Conservation (phyloP, 2,797 vertebrate species). For the Pseudochromis fuscus region DNA sequence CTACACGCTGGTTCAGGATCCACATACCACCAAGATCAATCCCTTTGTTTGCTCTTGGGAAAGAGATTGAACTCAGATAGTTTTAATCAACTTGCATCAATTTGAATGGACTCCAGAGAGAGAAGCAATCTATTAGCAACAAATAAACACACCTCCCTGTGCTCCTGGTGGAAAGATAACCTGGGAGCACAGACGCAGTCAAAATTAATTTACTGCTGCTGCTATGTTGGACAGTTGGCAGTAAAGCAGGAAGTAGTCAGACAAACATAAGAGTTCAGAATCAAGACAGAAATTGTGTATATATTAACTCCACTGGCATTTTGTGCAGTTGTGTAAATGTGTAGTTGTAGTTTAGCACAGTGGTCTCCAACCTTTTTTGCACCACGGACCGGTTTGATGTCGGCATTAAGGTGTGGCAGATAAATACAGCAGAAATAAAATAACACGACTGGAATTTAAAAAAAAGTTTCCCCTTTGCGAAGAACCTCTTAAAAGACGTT, state of each 20-base stretch:
- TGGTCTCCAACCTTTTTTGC: no score
- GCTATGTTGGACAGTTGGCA: slow-evolving; percentile 12
- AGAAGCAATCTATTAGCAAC: slow-evolving; percentile 64
- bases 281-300: background rate
- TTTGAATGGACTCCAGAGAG: slow-evolving; percentile 59
- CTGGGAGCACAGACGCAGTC: slow-evolving; percentile 37
- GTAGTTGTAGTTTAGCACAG: no score
- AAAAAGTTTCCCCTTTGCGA: no score
- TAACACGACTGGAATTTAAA: no score
- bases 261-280: background rate
- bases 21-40: slow-evolving; percentile 9
- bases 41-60: slow-evolving; percentile 24
- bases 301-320: background rate
- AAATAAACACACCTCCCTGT: slow-evolving; percentile 48
- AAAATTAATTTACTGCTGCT: slow-evolving; percentile 28
- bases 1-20: background rate
- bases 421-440: no score
- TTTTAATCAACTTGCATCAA: slow-evolving; percentile 66
- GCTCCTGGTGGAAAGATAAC: slow-evolving; percentile 39
- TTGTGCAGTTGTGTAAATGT: background rate
- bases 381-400: no score
- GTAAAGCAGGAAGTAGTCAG: background rate
- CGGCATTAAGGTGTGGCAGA: no score
- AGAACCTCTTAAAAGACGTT: no score
- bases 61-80: slow-evolving; percentile 39